Percentiles rank a stretch among this genome's conserved stretches.
Conservation (phyloP, 1,140 invertebrate genomes). For the Harlomillsia oculata region DNA sequence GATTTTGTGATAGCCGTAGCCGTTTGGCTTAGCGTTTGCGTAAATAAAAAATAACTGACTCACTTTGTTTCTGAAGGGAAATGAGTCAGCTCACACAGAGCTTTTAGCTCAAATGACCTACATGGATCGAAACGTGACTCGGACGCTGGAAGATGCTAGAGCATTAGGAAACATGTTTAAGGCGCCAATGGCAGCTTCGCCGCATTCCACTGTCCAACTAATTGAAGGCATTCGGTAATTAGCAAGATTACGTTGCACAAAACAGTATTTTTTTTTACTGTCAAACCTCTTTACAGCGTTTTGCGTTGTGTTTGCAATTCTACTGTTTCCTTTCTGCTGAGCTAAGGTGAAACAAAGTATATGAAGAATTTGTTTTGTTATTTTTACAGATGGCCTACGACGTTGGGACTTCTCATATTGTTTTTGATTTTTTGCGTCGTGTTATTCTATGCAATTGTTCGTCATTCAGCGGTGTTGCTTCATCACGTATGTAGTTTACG, state of each 20-base stretch:
- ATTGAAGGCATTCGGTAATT: slow-evolving; percentile 29
- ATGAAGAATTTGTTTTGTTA: slow-evolving; percentile 2
- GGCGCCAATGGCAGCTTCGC: slow-evolving; percentile 5
- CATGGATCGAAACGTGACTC: slow-evolving; percentile 30
- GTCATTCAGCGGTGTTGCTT: slow-evolving; percentile 71
- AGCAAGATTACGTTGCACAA: no score
- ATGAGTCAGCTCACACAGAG: slow-evolving; percentile 23
- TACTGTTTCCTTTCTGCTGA: no score
- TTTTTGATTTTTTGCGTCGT: slow-evolving; percentile 69
- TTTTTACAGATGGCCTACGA: slow-evolving; percentile 59
- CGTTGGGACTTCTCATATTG: slow-evolving; percentile 63
- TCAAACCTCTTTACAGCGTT: no score
- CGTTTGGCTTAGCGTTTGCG: background rate
- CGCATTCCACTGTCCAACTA: slow-evolving; percentile 22
- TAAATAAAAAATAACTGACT: background rate
- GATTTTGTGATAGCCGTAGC: no score
- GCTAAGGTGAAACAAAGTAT: no score
- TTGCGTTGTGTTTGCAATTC: no score
- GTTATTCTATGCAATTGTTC: slow-evolving; percentile 67
- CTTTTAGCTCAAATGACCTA: slow-evolving; percentile 26
- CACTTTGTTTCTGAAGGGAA: slow-evolving; percentile 11
- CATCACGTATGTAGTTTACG: slow-evolving; percentile 54
- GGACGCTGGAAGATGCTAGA: slow-evolving; percentile 17
- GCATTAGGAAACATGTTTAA: background rate
- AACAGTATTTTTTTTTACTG: no score